Base-by-base conservation (phyloP, 1,140 invertebrate species). In the Meloidogyne chitwoodi region DNA sequence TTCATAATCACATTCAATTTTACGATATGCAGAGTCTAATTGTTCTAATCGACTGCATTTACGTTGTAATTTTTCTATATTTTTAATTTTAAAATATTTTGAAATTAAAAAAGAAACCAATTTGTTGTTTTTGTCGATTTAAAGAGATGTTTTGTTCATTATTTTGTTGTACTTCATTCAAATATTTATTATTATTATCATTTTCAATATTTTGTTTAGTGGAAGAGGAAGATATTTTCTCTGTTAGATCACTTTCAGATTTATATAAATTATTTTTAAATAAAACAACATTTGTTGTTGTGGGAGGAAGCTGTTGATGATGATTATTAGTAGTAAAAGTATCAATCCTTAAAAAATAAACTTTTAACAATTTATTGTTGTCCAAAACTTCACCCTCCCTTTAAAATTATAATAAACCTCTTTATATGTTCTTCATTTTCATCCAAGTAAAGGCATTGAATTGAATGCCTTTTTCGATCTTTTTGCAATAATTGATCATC, bases 1-100 rank as follows among this genome's bases (percentile, higher is more conserved):
- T 56, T 73, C 78, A 66, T 81, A 80, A 64, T 82, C 79, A 11
- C 68, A 26, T n/a, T 80, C 74, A 26, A 80, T 81, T 48, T 66
- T 62, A 34, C 66, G 38, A 61, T 68, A 81, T 10, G 79, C 41
- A 10, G 27, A 31, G 65, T 80, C 79, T 14, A 80, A 61, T 80
- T 80, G 34, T 31, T 65, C 66, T 44, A 76, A 62, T 75, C 67
- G 64, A 61, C 34, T 75, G n/a, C 63, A 66, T 56, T 77, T 68
- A 22, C 31, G 38, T 48, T 62, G 29, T 27, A 77, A 27, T 48
- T 77, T 77, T 66, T 64, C 74, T 75, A 65, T 26, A 68, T 19
- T n/a, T 2, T 16, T 8, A 16, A n/a, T n/a, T 56, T n/a, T n/a
- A n/a, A 6, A 8, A n/a, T n/a, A 56, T 48, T 19, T 48, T n/a